phyloP scores from a whole-genome alignment of 2,797 vertebrate genomes.

The Leptodactylus fallax region DNA sequence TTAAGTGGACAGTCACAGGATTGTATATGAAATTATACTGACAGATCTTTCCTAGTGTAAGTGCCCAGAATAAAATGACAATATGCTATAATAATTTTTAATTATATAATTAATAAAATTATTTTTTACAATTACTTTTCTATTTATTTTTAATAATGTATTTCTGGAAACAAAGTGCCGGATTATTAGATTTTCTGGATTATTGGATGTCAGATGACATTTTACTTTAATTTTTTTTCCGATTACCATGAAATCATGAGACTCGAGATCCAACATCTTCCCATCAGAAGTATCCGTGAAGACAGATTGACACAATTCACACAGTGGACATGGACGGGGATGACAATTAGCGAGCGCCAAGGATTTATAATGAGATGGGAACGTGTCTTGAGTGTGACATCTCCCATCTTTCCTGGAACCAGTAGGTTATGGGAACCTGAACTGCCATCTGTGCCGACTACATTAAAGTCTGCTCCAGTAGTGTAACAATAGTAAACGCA shows the following conservation, averaged over 20 bases:
- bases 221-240: too few relatives aligned
- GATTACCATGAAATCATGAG: neutral
- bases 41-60: too few relatives aligned
- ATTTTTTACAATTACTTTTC: too few relatives aligned
- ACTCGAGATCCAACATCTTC: neutral
- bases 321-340: neutral
- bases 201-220: too few relatives aligned
- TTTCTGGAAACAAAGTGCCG: too few relatives aligned
- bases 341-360: neutral
- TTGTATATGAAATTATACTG: too few relatives aligned
- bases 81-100: too few relatives aligned
- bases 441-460: conserved; percentile 43
- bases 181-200: too few relatives aligned
- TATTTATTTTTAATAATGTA: too few relatives aligned
- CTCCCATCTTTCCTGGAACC: neutral
- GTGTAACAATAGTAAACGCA: conserved; percentile 49
- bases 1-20: too few relatives aligned
- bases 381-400: conserved; percentile 7
- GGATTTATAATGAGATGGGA: conserved; percentile 3
- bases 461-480: conserved; percentile 26
- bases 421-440: conserved; percentile 27
- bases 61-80: too few relatives aligned
- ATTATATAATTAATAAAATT: too few relatives aligned
- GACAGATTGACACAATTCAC: neutral
- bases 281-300: neutral